Conservation (phyloP, 2,888 invertebrate genomes). For the Tetragnatha montana region DNA sequence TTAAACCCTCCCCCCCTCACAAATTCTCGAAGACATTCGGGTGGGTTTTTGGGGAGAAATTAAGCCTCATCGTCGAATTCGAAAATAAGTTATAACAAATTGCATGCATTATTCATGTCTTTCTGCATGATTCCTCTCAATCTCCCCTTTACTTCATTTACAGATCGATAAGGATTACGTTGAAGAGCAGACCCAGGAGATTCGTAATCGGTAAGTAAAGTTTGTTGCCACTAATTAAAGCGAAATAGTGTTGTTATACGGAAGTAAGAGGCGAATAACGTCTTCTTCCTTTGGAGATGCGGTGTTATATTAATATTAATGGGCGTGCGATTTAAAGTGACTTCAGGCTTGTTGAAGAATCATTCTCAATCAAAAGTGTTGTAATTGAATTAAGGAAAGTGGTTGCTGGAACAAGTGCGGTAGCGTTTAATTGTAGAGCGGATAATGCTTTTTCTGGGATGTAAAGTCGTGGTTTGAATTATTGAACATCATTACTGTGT, state of each 20-base stretch:
- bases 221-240: conserved; percentile 23
- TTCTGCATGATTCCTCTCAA: conserved; percentile 6
- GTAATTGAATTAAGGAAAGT: background rate
- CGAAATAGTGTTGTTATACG: background rate
- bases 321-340: background rate
- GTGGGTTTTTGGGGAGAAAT: conserved; percentile 20
- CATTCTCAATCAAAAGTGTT: background rate
- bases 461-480: too few species aligned
- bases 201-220: conserved; percentile 78
- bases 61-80: conserved; percentile 12
- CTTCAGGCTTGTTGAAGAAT: background rate
- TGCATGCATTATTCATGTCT: conserved; percentile 47
- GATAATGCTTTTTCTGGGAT: too few species aligned
- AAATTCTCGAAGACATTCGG: background rate
- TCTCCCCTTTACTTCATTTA: conserved; percentile 4
- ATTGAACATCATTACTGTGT: too few species aligned
- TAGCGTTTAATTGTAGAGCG: background rate
- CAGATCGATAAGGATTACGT: conserved; percentile 87
- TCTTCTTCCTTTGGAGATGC: background rate
- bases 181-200: conserved; percentile 84
- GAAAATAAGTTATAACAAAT: conserved; percentile 23
- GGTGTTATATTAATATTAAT: conserved; percentile 21
- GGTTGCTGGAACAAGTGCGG: background rate
- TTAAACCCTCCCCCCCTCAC: background rate
- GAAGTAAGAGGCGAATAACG: background rate